phyloP scores from a whole-genome alignment of 2,797 vertebrate genomes.

The Choloepus didactylus region DNA sequence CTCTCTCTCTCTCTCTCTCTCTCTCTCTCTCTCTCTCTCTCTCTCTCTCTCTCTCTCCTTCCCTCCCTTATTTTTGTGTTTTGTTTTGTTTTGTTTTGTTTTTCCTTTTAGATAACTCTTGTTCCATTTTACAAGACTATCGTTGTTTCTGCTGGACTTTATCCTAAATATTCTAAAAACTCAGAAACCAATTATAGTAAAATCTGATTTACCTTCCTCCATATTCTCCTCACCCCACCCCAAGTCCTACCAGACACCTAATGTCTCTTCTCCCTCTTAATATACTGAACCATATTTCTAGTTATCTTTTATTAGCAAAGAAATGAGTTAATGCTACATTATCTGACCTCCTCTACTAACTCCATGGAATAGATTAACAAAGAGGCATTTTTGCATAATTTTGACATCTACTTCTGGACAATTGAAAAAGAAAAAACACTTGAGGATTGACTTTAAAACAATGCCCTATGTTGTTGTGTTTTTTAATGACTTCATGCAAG shows the following conservation, averaged over 20 bases:
- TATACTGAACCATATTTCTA: not conserved
- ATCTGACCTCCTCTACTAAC: conserved; percentile 44
- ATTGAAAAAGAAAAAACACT: not conserved
- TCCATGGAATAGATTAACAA: not conserved
- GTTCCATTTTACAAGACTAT: conserved; percentile 15
- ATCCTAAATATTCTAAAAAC: not conserved
- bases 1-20: not conserved
- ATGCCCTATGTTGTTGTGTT: not conserved
- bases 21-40: not conserved
- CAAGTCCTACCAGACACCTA: not conserved
- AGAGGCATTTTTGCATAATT: not conserved
- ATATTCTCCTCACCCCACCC: not conserved
- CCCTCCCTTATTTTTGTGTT: too few relatives aligned
- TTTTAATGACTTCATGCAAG: not conserved
- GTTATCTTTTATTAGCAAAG: not conserved
- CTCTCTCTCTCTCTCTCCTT: not conserved
- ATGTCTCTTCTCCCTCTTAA: not conserved
- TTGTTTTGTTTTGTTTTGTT: not conserved
- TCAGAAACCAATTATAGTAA: not conserved
- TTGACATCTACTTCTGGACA: not conserved
- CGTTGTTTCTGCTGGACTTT: not conserved
- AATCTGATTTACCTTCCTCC: not conserved
- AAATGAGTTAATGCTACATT: not conserved
- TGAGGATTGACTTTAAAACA: not conserved
- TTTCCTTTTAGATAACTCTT: not conserved